These are phyloP conservation scores for Pseudopipra pipra DNA, from an alignment of 2,113 vertebrate species.

Conservation along the genomic window DNA sequence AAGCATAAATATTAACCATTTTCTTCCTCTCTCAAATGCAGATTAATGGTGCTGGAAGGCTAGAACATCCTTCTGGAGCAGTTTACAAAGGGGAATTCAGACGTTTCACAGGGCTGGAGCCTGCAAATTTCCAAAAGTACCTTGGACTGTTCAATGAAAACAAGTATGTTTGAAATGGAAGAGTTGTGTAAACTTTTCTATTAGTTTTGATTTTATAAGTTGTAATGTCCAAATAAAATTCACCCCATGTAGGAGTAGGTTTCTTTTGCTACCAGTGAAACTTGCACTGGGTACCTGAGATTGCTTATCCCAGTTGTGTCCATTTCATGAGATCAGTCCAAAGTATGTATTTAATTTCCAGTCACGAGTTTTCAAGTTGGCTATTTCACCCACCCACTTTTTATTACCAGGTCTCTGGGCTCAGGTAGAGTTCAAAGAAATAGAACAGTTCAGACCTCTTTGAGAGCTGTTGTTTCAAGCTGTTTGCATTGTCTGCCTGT, in stretches of 20 bases:
- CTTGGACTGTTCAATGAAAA: slow-evolving; percentile 81
- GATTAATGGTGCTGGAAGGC: slow-evolving; percentile 83
- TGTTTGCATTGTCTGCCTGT: no score
- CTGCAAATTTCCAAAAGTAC: slow-evolving; percentile 81
- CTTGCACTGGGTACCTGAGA: neutral
- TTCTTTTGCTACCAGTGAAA: neutral
- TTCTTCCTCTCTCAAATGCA: slow-evolving; percentile 35
- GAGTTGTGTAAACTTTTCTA: neutral
- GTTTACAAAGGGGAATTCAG: slow-evolving; percentile 84
- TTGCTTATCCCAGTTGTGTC: neutral
- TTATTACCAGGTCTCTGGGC: neutral
- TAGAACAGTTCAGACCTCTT: neutral
- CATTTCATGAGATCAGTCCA: neutral
- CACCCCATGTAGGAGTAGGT: neutral
- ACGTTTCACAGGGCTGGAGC: slow-evolving; percentile 82
- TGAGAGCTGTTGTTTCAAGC: no score
- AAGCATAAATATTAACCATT: neutral
- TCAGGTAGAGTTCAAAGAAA: neutral
- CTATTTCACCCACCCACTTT: neutral
- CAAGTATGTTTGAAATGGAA: slow-evolving; percentile 67
- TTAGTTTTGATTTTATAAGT: neutral
- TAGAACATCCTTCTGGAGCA: slow-evolving; percentile 81
- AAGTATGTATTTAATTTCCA: neutral
- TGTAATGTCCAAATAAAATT: neutral
- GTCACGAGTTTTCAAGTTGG: neutral